Base-by-base conservation (phyloP, 2,888 invertebrate genomes). In the Cryptosula pallasiana region DNA sequence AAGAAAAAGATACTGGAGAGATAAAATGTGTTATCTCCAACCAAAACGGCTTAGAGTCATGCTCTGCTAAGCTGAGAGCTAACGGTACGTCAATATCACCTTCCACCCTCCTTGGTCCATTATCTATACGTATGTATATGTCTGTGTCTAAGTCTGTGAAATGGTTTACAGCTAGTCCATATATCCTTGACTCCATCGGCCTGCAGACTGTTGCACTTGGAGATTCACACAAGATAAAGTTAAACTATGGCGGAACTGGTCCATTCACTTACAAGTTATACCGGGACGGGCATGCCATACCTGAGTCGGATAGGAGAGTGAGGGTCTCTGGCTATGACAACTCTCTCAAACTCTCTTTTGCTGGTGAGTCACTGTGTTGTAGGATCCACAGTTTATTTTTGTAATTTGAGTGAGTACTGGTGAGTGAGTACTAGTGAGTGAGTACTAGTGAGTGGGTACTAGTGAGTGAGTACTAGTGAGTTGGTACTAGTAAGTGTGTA, bases 171-270 rank as follows among this genome's bases (percentile, higher is more conserved):
- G n/a, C n/a, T n/a, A n/a, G n/a, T n/a, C 99, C 95, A 69, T 90
- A 91, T 79, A 95, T 96, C 83, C 93, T 92, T 75, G 90, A 93
- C 72, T 92, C 95, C 85, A 95, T 97, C 9, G 91, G 90, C 55
- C 93, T 94, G 81, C 87, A 97, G 25, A 92, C 92, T 81, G 88
- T 98, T 1, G 92, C 96, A 0, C 95, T 95, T 82, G 92, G 93
- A 71, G 99, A 99, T 80, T 96, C 96, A 84, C 93, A 94, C 9
- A 99, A 99, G 87, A 92, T 99, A 81, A 99, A 99, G 87, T 91
- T 99, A 76, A 93, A 92, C 82, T 97, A 96, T 88, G 90, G 91
- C 72, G 99, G 99, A 34, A 96, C 97, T 83, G 95, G 96, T 83
- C 97, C 98, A 2, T 91, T 96, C 83, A 91, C 92, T 75, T 91